Evolutionary conservation across 2,113 vertebrate species (phyloP).

Genomic region (Microtus oregoni): DNA sequence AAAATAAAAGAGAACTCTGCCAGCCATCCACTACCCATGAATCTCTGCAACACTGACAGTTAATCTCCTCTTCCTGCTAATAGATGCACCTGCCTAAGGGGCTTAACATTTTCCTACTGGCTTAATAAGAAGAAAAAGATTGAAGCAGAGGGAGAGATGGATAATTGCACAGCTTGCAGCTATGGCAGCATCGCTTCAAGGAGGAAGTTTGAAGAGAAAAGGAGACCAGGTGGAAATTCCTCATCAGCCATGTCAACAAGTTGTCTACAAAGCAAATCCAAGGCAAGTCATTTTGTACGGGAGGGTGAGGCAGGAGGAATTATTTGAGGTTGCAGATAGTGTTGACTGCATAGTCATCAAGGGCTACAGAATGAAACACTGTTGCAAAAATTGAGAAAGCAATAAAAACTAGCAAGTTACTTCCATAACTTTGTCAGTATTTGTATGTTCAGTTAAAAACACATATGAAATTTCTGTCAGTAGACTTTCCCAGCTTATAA

Average conservation of each 20-base stretch:
- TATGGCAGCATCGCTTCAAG: slow-evolving; percentile 60
- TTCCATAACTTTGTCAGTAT: slow-evolving; percentile 55
- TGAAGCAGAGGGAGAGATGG: slow-evolving; percentile 63
- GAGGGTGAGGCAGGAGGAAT: background rate
- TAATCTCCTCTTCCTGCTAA: slow-evolving; percentile 80
- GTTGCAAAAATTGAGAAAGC: background rate
- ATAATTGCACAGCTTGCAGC: slow-evolving; percentile 72
- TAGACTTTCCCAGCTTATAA: background rate
- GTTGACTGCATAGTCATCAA: background rate
- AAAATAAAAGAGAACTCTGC: slow-evolving; percentile 61
- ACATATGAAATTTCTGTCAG: slow-evolving; percentile 35
- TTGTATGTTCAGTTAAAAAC: slow-evolving; percentile 66
- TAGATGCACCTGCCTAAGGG: slow-evolving; percentile 77
- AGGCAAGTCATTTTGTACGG: slow-evolving; percentile 12
- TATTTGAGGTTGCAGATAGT: background rate
- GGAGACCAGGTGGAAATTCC: slow-evolving; percentile 55
- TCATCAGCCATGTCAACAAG: slow-evolving; percentile 35
- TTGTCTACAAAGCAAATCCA: slow-evolving; percentile 68
- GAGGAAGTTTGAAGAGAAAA: slow-evolving; percentile 43
- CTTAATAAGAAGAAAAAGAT: slow-evolving; percentile 74
- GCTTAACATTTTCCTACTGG: slow-evolving; percentile 78
- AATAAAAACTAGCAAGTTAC: slow-evolving; percentile 44
- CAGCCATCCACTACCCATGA: slow-evolving; percentile 67
- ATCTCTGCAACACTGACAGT: slow-evolving; percentile 72
- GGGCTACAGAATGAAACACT: background rate